Conservation (phyloP, 2,888 invertebrate species). For the Therioaphis trifolii region DNA sequence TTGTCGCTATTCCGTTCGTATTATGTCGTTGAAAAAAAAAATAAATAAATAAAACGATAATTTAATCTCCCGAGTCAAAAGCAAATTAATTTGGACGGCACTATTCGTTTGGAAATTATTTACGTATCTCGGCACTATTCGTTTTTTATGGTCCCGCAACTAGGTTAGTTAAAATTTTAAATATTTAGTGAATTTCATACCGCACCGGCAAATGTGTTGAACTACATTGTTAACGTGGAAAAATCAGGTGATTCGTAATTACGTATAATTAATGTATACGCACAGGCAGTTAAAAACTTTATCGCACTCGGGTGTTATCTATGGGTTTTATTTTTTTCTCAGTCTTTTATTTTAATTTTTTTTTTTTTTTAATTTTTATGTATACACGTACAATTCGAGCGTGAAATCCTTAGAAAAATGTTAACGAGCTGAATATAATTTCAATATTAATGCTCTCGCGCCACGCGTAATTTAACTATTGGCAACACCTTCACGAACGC, state of each 20-base stretch:
- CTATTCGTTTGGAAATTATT: background rate
- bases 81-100: slow-evolving; percentile 7
- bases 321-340: background rate
- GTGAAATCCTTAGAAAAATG: background rate
- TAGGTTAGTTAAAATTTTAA: background rate
- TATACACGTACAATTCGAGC: background rate
- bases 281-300: too few species aligned
- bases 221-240: too few species aligned
- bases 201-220: background rate
- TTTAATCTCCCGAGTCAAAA: slow-evolving; percentile 24
- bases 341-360: too few species aligned
- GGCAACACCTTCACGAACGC: too few species aligned
- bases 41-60: slow-evolving; percentile 18
- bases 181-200: background rate
- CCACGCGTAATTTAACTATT: too few species aligned
- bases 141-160: background rate
- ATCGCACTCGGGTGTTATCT: too few species aligned
- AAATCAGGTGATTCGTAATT: too few species aligned
- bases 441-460: too few species aligned
- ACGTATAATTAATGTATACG: too few species aligned
- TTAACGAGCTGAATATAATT: background rate
- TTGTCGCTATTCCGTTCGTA: background rate
- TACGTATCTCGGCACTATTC: background rate
- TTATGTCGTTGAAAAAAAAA: background rate
- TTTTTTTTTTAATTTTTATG: too few species aligned